Evolutionary conservation across 2,797 vertebrate species (phyloP), one percentile per base, ranked within the genome.

Genomic region (Hyperoplus immaculatus): DNA sequence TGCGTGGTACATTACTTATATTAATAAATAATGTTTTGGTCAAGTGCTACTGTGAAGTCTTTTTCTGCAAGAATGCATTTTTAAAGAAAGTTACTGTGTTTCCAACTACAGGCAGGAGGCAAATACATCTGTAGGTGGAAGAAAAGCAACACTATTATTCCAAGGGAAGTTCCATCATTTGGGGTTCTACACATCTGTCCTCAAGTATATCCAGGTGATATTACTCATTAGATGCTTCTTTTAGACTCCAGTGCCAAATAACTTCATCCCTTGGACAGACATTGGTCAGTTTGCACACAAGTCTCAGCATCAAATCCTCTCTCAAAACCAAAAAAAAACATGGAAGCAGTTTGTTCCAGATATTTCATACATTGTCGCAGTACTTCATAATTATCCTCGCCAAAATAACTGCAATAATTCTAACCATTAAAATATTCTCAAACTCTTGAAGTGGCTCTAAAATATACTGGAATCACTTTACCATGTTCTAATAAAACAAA

Each of bases 1-100:
- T 88, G 83, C 72, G 91, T 93, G 90, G 81, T 93, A 86, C 85
- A 83, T 91, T 93, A 88, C 89, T 89, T 86, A 90, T 84, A 93
- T 91, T 82, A 93, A 94, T 94, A 94, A 94, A 92, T 83, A 87
- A 84, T 9, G 83, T 93, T 93, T 94, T 94, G 85, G 84, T 92
- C 89, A 92, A 92, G 83, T 71, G 74, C 55, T 82, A 47, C 79
- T 76, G 77, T 89, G 74, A 41, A 45, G 75, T 85, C 15, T 88
- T 88, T 87, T 80, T 90, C 50, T 85, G 71, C 10, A 42, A 64
- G 59, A 70, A 50, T 58, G 36, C 43, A 76, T 50, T 41, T 63
- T 8, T 61, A 0, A 6, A 42, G 12, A 68, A 6, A 39, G 18
- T 53, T 2, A 5, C 16, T 21, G 51, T 45, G 41, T 72, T 68